Evolutionary conservation across 2,888 invertebrate genomes (phyloP), one percentile per base, ranked within the genome.

Genomic region (Cephus pulcher): DNA sequence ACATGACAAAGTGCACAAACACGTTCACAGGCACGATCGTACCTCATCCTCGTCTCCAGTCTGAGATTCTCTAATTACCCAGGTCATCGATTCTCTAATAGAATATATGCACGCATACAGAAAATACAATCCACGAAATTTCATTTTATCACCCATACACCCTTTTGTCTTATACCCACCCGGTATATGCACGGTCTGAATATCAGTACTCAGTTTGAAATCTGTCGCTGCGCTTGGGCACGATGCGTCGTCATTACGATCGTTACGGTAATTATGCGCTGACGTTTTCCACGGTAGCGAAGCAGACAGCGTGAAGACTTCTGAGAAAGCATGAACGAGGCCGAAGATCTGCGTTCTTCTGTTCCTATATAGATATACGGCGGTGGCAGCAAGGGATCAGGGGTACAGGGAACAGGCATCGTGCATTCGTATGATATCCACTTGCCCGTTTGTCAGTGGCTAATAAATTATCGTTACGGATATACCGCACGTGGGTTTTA

Each of bases 261-360:
- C 86, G 88, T 89, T 85, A 86, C 86, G 85, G 85, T 89, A 89
- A 89, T 90, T 89, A 89, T 85, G 88, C 84, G 86, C 86, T 85
- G 87, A 88, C 86, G 88, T 87, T 88, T 88, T 87, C 87, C 88
- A 86, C 86, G 85, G 83, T 84, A 80, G 79, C 82, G 82, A 84
- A 83, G 80, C 85, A 84, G 81, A 82, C 79, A 85, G 81, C 85
- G 86, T 85, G 86, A 88, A 89, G 88, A 84, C 83, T 89, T 89
- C 89, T 85, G 78, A 88, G 89, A 89, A 89, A 84, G 87, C 86
- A 87, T 88, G 88, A 87, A 84, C 83, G 80, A 80, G 80, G 79
- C 77, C 79, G 83, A 80, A 79, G 84, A 81, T 23, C 23, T 56
- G 56, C 56, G 23, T 40, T 40, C 56, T 23, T 56, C 56, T 56